phyloP scores from a whole-genome alignment of 2,888 invertebrate genomes.

The Plagodis dolabraria region DNA sequence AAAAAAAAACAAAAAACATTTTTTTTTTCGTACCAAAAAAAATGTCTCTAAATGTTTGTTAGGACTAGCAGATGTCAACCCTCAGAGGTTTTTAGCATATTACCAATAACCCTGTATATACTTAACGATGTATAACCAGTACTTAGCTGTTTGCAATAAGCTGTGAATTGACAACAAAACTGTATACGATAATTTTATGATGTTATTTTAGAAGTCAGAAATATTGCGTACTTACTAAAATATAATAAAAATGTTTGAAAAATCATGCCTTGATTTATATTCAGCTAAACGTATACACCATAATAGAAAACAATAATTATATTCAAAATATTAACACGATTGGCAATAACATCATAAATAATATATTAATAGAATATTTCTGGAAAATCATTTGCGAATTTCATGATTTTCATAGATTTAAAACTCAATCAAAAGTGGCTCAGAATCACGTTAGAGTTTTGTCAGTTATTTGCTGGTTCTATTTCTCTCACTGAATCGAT shows the following conservation, averaged over 20 bases:
- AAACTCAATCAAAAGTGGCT: constrained; percentile 17
- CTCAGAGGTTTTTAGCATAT: no score
- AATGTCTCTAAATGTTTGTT: no score
- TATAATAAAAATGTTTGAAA: constrained; percentile 34
- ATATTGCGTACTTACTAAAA: constrained; percentile 8
- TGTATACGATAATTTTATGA: constrained; percentile 17
- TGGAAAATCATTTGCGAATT: constrained; percentile 36
- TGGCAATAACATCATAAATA: constrained; percentile 26
- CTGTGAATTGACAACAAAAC: no score
- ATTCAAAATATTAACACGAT: constrained; percentile 39
- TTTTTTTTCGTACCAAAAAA: no score
- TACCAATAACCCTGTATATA: no score
- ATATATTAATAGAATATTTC: constrained; percentile 35
- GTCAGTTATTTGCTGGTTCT: constrained; percentile 65
- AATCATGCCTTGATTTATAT: constrained; percentile 7
- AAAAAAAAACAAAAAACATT: no score
- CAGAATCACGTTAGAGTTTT: neutral
- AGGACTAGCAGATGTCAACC: no score
- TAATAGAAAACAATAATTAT: constrained; percentile 26
- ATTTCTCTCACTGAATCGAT: constrained; percentile 83
- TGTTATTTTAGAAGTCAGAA: constrained; percentile 6
- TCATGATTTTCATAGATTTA: constrained; percentile 38
- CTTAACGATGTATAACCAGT: no score
- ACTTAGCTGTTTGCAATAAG: no score
- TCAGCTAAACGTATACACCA: constrained; percentile 12